Conservation (phyloP, 2,888 invertebrate genomes). For the Oscheius sp. region DNA sequence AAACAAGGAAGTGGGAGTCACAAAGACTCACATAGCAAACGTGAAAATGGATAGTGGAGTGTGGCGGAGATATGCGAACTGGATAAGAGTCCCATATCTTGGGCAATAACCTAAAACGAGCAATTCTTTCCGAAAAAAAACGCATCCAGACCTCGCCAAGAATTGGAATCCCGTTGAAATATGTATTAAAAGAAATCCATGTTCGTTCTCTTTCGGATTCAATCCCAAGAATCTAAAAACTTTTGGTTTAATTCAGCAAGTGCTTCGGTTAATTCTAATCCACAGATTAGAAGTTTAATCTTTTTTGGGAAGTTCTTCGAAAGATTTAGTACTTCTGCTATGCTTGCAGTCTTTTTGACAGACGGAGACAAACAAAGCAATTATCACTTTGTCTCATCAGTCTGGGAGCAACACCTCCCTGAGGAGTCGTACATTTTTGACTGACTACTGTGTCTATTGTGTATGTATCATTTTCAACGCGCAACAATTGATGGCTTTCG, state of each 20-base stretch:
- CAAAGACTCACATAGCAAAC: constrained; percentile 12
- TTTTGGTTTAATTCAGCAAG: no score
- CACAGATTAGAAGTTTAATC: no score
- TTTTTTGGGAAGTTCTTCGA: no score
- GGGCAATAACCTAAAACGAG: constrained; percentile 38
- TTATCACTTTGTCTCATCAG: no score
- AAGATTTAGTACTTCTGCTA: no score
- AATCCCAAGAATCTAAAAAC: constrained; percentile 33
- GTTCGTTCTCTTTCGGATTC: constrained; percentile 1
- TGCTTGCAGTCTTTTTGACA: no score
- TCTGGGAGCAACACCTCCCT: background rate
- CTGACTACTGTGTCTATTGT: constrained; percentile 12
- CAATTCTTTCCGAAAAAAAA: background rate
- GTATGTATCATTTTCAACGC: constrained; percentile 24
- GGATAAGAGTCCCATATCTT: constrained; percentile 38
- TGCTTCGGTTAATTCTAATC: no score
- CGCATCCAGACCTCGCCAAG: constrained; percentile 34
- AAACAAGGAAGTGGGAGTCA: no score
- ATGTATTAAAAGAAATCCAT: constrained; percentile 36
- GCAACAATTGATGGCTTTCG: constrained; percentile 23
- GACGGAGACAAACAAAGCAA: no score
- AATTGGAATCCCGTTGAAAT: constrained; percentile 26
- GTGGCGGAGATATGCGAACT: constrained; percentile 39
- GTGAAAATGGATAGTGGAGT: constrained; percentile 33
- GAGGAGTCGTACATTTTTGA: background rate